Conservation (phyloP, 2,888 invertebrate species). For the Archips crataeganus region DNA sequence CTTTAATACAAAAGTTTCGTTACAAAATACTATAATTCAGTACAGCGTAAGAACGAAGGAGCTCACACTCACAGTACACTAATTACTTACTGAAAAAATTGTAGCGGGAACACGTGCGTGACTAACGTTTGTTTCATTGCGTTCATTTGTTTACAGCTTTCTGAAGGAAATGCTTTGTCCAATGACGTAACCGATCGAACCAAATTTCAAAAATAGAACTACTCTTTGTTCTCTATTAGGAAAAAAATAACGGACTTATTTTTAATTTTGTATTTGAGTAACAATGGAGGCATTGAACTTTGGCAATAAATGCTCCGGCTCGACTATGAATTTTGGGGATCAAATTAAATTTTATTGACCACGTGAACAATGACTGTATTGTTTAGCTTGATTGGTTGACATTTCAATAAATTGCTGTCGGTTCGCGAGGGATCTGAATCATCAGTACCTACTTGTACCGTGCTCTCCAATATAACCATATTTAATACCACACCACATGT, state of each 20-base stretch:
- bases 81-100: constrained; percentile 41
- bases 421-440: constrained; percentile 9
- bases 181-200: constrained; percentile 69
- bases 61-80: neutral
- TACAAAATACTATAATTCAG: constrained; percentile 14
- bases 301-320: constrained; percentile 42
- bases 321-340: constrained; percentile 50
- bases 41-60: neutral
- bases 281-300: constrained; percentile 54
- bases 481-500: constrained; percentile 40
- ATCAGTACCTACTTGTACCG: constrained; percentile 12
- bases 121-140: constrained; percentile 61
- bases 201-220: constrained; percentile 75
- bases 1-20: neutral
- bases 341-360: constrained; percentile 61
- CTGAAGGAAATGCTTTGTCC: constrained; percentile 69
- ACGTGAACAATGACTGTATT: constrained; percentile 55
- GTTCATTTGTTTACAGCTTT: constrained; percentile 64
- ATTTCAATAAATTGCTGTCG: constrained; percentile 11
- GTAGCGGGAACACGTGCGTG: constrained; percentile 60
- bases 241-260: constrained; percentile 54
- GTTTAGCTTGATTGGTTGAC: constrained; percentile 46
- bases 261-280: constrained; percentile 45
- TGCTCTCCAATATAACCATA: constrained; percentile 5
- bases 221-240: constrained; percentile 68